These are phyloP conservation scores for Rousettus madagascariensis DNA, from an alignment of 2,797 vertebrate genomes.

Conservation along the genomic window DNA sequence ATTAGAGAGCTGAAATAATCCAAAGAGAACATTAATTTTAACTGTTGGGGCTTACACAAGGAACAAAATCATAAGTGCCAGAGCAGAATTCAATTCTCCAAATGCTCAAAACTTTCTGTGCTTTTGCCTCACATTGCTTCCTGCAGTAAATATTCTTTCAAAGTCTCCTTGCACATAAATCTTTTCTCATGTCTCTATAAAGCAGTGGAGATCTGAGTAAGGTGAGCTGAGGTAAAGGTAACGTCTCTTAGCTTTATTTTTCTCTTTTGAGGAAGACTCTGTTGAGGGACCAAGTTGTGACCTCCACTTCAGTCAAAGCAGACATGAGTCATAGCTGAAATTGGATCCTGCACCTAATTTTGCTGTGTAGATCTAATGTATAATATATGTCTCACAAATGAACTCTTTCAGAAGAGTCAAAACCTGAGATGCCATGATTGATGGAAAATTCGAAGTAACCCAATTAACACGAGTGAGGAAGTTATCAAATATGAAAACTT, in stretches of 20 bases:
- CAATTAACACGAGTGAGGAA: slow-evolving; percentile 66
- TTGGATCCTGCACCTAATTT: slow-evolving; percentile 54
- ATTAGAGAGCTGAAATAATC: neutral
- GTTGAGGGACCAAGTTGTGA: neutral
- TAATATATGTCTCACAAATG: slow-evolving; percentile 61
- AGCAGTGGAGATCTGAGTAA: neutral
- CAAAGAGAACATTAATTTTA: neutral
- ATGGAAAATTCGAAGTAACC: slow-evolving; percentile 69
- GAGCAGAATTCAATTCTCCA: neutral
- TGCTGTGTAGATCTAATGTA: slow-evolving; percentile 30
- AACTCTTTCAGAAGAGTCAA: slow-evolving; percentile 69
- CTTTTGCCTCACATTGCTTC: neutral
- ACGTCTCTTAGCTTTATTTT: neutral
- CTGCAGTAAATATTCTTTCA: neutral
- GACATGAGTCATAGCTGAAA: slow-evolving; percentile 64
- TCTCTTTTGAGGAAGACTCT: slow-evolving; percentile 47
- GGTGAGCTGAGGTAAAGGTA: neutral
- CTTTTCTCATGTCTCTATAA: neutral
- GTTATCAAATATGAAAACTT: slow-evolving; percentile 64
- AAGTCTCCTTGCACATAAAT: neutral
- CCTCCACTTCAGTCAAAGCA: slow-evolving; percentile 34
- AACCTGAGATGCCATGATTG: slow-evolving; percentile 60
- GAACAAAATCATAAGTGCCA: neutral
- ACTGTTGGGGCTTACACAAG: neutral
- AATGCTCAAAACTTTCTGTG: neutral